These are phyloP conservation scores for Drosophila nigromelanica DNA, from an alignment of 1,140 invertebrate species.

Conservation along the genomic window DNA sequence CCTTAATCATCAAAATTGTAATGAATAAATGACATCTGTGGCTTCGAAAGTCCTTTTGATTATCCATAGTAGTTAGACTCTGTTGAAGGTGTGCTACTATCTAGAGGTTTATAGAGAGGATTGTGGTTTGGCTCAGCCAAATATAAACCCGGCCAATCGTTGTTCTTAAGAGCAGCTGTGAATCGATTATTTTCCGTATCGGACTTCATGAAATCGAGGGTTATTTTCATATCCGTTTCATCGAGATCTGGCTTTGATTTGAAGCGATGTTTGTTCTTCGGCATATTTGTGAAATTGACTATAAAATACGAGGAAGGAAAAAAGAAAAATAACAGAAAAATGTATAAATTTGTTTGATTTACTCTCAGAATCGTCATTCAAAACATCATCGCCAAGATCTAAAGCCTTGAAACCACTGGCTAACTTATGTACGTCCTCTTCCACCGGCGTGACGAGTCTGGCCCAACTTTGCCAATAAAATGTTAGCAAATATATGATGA, in stretches of 20 bases:
- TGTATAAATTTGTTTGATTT: background rate
- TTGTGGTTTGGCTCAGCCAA: background rate
- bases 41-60: no score
- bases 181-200: background rate
- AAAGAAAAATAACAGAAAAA: no score
- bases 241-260: background rate
- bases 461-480: slow-evolving; percentile 51
- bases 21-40: no score
- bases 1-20: background rate
- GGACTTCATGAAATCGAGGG: background rate
- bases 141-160: background rate
- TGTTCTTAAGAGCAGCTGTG: background rate
- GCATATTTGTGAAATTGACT: background rate
- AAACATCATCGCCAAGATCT: background rate
- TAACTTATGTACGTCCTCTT: background rate
- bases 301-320: background rate
- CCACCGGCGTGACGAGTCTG: background rate
- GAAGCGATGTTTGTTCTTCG: background rate
- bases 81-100: no score
- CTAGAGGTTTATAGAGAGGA: background rate
- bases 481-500: slow-evolving; percentile 46
- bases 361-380: background rate
- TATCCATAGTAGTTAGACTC: background rate
- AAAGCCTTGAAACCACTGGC: background rate
- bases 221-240: background rate